phyloP scores from a whole-genome alignment of 2,888 invertebrate species.

The Gari tellinella region DNA sequence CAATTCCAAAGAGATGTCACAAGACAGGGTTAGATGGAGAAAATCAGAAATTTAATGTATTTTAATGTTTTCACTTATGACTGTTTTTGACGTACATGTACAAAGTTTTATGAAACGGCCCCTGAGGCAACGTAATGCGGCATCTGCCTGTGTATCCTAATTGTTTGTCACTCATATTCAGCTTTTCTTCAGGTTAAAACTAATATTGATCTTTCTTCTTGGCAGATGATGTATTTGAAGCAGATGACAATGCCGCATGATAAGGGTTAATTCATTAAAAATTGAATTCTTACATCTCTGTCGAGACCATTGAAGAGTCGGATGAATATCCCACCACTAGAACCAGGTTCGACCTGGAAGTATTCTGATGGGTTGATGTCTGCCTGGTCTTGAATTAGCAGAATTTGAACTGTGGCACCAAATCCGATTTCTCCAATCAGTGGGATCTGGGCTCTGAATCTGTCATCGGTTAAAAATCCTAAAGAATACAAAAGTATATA shows the following conservation, averaged over 20 bases:
- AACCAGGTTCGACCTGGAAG: conserved; percentile 49
- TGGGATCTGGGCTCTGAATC: conserved; percentile 45
- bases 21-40: too few species aligned
- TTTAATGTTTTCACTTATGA: too few species aligned
- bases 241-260: neutral
- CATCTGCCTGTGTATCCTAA: neutral
- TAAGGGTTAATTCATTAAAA: neutral
- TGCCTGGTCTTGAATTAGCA: conserved; percentile 21
- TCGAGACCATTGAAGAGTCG: conserved; percentile 83
- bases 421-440: conserved; percentile 29
- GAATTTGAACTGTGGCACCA: conserved; percentile 6
- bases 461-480: neutral
- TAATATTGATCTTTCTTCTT: too few species aligned
- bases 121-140: too few species aligned
- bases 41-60: too few species aligned
- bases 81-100: too few species aligned
- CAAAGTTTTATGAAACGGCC: neutral
- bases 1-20: too few species aligned
- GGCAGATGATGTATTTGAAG: too few species aligned
- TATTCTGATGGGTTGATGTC: conserved; percentile 49
- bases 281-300: conserved; percentile 71
- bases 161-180: neutral
- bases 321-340: conserved; percentile 39
- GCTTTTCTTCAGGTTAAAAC: neutral
- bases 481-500: too few species aligned